Conservation (phyloP, 2,113 vertebrate genomes). For the Mesitornis unicolor region DNA sequence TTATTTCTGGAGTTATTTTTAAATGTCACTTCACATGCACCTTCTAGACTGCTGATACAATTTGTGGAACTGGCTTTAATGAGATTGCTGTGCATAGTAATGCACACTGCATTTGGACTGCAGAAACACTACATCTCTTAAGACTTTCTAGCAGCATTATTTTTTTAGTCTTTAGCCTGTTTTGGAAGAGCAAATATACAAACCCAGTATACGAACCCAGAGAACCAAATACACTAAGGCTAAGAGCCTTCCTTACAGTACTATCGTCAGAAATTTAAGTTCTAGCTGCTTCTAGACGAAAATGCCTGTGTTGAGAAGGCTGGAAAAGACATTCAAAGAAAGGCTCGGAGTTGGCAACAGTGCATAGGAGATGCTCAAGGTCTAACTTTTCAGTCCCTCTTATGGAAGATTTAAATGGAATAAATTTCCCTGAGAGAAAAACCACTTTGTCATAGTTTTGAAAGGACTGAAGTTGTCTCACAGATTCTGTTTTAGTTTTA, state of each 20-base stretch:
- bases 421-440: not conserved
- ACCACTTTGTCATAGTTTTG: not conserved
- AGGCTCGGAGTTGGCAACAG: not conserved
- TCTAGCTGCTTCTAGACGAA: not conserved
- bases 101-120: not conserved
- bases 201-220: not conserved
- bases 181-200: not conserved
- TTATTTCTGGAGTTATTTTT: conserved; percentile 44
- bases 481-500: not conserved
- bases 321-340: not conserved
- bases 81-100: not conserved
- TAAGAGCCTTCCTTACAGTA: not conserved
- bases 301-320: not conserved
- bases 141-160: not conserved
- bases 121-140: not conserved
- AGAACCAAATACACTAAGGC: not conserved
- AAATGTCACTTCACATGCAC: not conserved
- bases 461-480: not conserved
- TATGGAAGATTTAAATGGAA: not conserved
- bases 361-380: not conserved
- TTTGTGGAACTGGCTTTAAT: not conserved
- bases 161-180: not conserved
- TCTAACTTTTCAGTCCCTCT: not conserved
- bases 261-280: not conserved
- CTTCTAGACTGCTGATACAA: not conserved